Percentiles rank a stretch among this genome's conserved stretches.
phyloP scores from a whole-genome alignment of 1,140 invertebrate species.

The Aphelenchoides avenae region DNA sequence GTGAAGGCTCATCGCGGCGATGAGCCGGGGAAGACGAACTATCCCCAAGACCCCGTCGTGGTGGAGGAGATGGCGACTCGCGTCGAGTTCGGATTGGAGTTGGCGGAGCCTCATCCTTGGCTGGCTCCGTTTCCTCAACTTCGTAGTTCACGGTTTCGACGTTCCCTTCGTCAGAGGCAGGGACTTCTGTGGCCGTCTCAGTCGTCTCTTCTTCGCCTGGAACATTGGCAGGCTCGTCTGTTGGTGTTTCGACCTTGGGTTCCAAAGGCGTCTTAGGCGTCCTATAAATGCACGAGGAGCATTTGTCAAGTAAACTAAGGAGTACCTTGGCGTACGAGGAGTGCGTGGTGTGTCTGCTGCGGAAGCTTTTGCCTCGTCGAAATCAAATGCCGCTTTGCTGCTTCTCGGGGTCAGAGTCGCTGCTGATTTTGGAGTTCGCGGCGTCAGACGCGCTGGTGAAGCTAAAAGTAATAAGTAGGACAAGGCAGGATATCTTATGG shows the following conservation, averaged over 20 bases:
- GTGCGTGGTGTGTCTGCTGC: conserved; percentile 35
- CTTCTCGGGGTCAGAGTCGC: conserved; percentile 15
- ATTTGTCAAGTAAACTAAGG: conserved; percentile 41
- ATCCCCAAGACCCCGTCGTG: conserved; percentile 13
- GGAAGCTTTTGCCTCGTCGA: conserved; percentile 12
- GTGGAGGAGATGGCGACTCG: conserved; percentile 52
- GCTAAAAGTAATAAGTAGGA: no score
- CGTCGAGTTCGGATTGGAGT: conserved; percentile 25
- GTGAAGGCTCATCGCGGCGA: no score
- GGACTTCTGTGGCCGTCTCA: conserved; percentile 26
- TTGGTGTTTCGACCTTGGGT: conserved; percentile 3
- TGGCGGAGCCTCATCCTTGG: conserved; percentile 9
- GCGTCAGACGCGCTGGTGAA: no score
- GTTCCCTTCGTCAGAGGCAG: conserved; percentile 23
- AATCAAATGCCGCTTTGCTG: conserved; percentile 27
- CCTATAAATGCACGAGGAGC: background rate
- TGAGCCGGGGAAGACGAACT: no score
- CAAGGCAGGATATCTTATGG: no score
- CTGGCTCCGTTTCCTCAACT: conserved; percentile 6
- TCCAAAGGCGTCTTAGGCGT: conserved; percentile 1
- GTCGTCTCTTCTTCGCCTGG: conserved; percentile 21
- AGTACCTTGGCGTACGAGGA: conserved; percentile 46
- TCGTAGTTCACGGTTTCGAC: conserved; percentile 12
- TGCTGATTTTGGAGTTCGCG: conserved; percentile 22
- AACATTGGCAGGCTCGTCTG: conserved; percentile 12